A percentile compares a stretch with the other conserved stretches of the same genome.
Evolutionary conservation across 2,888 invertebrate genomes (phyloP).

Genomic region (Dryadula phaetusa): DNA sequence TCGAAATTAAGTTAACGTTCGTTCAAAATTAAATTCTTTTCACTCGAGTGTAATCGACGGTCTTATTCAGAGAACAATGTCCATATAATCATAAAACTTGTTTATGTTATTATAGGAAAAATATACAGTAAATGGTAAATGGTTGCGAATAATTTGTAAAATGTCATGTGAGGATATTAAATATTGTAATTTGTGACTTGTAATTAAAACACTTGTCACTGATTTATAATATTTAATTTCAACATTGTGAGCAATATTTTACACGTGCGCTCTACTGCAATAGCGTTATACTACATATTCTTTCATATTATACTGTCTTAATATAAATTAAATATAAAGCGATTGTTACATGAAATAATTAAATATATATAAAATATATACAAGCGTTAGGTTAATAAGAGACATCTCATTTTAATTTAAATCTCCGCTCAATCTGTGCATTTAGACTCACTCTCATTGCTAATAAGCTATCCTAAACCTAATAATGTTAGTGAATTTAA

Average conservation of each 20-base stretch:
- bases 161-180: conserved; percentile 26
- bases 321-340: not conserved
- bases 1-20: conserved; percentile 47
- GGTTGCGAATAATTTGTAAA: not conserved
- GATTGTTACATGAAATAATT: not conserved
- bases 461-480: too few relatives aligned
- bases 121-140: conserved; percentile 8
- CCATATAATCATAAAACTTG: conserved; percentile 2
- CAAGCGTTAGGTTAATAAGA: too few relatives aligned
- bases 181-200: conserved; percentile 37
- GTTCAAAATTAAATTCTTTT: conserved; percentile 45
- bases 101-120: not conserved
- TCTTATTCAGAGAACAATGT: conserved; percentile 33
- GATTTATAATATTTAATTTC: conserved; percentile 41
- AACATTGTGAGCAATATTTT: conserved; percentile 36
- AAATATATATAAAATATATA: not conserved
- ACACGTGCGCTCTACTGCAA: conserved; percentile 29
- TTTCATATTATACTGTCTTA: not conserved
- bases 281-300: conserved; percentile 5
- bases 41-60: conserved; percentile 33
- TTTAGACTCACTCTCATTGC: too few relatives aligned
- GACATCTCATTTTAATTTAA: too few relatives aligned
- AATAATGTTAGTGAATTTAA: too few relatives aligned
- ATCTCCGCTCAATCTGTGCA: not conserved
- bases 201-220: conserved; percentile 37